phyloP scores from a whole-genome alignment of 2,888 invertebrate genomes.

The Apamea sordens region DNA sequence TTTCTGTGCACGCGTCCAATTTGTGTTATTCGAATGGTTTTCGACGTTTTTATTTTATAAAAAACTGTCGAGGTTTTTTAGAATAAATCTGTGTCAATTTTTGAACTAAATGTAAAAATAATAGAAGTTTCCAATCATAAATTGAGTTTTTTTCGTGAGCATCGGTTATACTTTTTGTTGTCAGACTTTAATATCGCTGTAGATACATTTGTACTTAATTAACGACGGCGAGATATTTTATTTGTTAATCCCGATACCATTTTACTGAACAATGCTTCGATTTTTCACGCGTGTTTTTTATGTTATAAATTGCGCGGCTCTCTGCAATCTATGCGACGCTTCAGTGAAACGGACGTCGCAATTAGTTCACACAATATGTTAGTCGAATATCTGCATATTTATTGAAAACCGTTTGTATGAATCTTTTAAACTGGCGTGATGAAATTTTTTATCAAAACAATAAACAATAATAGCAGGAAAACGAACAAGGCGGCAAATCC shows the following conservation, averaged over 20 bases:
- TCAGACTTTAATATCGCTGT: not conserved
- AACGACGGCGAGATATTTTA: slow-evolving; percentile 5
- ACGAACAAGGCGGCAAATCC: slow-evolving; percentile 42
- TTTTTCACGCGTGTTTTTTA: slow-evolving; percentile 60
- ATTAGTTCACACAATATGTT: slow-evolving; percentile 77
- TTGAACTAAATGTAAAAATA: not conserved
- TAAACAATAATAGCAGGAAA: slow-evolving; percentile 53
- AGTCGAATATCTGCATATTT: slow-evolving; percentile 77
- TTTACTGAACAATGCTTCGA: slow-evolving; percentile 26
- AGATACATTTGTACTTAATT: slow-evolving; percentile 3
- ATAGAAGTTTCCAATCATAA: not conserved
- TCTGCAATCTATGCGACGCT: slow-evolving; percentile 70
- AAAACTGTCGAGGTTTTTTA: slow-evolving; percentile 10
- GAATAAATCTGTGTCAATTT: slow-evolving; percentile 9
- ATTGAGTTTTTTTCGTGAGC: not conserved
- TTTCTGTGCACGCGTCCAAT: slow-evolving; percentile 60
- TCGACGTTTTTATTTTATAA: slow-evolving; percentile 11
- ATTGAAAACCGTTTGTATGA: slow-evolving; percentile 69
- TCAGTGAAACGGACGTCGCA: slow-evolving; percentile 75
- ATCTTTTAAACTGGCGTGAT: slow-evolving; percentile 55
- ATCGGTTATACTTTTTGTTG: not conserved
- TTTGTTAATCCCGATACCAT: slow-evolving; percentile 1
- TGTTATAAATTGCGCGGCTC: slow-evolving; percentile 72
- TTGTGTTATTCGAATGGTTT: slow-evolving; percentile 36
- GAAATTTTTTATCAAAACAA: slow-evolving; percentile 57